Percentiles rank a stretch among this genome's conserved stretches.
phyloP scores from a whole-genome alignment of 2,113 vertebrate genomes.

The Melanerpes aurifrons region DNA sequence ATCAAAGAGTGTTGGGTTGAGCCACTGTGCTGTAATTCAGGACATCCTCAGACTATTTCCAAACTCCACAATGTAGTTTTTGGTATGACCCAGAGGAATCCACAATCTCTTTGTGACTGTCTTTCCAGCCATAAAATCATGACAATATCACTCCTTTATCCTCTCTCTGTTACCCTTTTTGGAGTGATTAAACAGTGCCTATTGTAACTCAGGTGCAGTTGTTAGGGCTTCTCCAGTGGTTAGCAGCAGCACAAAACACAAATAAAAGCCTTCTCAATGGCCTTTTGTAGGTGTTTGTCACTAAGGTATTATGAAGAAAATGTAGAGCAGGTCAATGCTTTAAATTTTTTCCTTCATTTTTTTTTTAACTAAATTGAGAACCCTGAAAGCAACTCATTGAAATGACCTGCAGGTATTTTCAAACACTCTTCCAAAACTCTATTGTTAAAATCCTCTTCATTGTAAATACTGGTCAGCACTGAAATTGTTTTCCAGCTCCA shows the following conservation, averaged over 20 bases:
- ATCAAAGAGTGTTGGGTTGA: neutral
- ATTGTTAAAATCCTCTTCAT: neutral
- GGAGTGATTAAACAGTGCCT: neutral
- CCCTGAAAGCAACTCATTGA: neutral
- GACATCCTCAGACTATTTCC: neutral
- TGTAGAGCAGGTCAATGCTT: neutral
- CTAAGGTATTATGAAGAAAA: neutral
- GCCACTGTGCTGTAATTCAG: neutral
- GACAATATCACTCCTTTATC: neutral
- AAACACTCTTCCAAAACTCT: neutral
- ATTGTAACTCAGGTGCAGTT: neutral
- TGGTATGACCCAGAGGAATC: neutral
- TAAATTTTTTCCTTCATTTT: neutral
- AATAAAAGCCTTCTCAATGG: neutral
- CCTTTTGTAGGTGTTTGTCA: neutral
- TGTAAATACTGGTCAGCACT: neutral
- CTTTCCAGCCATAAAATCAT: neutral
- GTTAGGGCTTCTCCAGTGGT: neutral
- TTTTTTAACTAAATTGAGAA: neutral
- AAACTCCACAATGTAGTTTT: neutral
- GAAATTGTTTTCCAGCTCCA: neutral
- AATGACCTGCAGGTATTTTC: neutral
- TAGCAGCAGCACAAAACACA: neutral
- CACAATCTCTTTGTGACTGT: neutral
- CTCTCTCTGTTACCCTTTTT: neutral